Evolutionary conservation across 64 coral and sea anemone species (phyloP), one percentile per base, ranked within the genome.

Genomic region (Stichodactyla helianthus): DNA sequence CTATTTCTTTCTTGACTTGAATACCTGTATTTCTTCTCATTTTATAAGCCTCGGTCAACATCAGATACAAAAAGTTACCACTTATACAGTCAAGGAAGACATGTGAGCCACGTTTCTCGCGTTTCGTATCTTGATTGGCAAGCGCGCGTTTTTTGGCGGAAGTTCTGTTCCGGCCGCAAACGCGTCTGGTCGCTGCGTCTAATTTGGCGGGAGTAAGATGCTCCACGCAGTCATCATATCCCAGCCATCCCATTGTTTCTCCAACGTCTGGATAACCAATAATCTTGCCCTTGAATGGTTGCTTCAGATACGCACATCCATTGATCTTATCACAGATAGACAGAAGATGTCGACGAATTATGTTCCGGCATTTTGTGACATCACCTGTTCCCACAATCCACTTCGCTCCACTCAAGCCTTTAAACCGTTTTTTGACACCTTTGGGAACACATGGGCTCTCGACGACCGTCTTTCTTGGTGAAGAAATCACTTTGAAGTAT

Each of bases 301-400:
- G 3, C 23, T 81, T 81, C 15, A 81, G 26, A 15, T 81, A 18
- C 4, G 78, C 78, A 54, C 78, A 81, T 17, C 78, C 78, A 81
- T 53, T 81, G 17, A 81, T 52, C 50, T 54, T 51, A 54, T 54
- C 52, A 81, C 78, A 81, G 17, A 81, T 81, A 20, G 16, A 28
- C 0, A 81, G 12, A 74, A 81, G 78, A 51, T 20, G 8, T 5
- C 9, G 4, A 20, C 78, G 78, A 81, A 81, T 81, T 19, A 52
- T 81, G 52, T 20, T 52, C 2, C 78, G n/a, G 20, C 78, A 81
- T 81, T 81, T 81, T 28, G 16, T 13, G 78, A 81, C n/a, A 15
- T 81, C 78, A 52, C 78, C 78, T 20, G 78, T 81, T 7, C 78
- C 78, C 4, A 81, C 78, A 81, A 81, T 81, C 78, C 78, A 81